Base-by-base conservation (phyloP, 2,888 invertebrate genomes). In the Brachynemurus nebulosus region DNA sequence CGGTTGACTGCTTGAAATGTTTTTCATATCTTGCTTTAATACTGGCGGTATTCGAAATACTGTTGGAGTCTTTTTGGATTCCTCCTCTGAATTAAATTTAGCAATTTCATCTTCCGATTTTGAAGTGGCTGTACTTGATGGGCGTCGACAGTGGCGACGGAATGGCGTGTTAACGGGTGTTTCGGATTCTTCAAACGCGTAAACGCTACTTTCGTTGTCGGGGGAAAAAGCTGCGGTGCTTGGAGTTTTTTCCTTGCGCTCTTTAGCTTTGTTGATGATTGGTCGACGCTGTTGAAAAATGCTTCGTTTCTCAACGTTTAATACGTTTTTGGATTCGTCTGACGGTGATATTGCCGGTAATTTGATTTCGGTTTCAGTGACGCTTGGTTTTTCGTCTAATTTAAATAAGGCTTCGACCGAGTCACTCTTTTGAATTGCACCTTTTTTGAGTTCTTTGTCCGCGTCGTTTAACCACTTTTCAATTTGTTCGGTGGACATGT, bases 151-250 rank as follows among this genome's bases (percentile, higher is more conserved):
- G 35, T 69, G 69, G 35, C 73, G 58, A 25, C 75, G 59, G 55
- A 78, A 78, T 1, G 76, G 76, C 12, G 74, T 72, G 45, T 65
- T 71, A 17, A 70, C 61, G 1, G 64, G 56, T 14, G 70, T 66
- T 47, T 78, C 78, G 21, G 70, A 71, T 35, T 79, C 78, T 50
- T 79, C 78, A 57, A 81, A 81, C 2, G 80, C 80, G 54, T 81
- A 80, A 12, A 80, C 74, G 46, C 79, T 79, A 47, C 76, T 76
- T 56, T 80, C 79, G 54, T 79, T 78, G 51, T 76, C 76, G 1
- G 74, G 75, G 0, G 77, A 78, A 59, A 79, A 79, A 1, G 79
- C 78, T 53, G 66, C 72, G 3, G 68, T 62, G 52, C 66, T 72
- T 1, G 67, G 67, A 18, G 61, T 55, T 4, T 58, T 48, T 20